These are phyloP conservation scores for Champsocephalus gunnari DNA, from an alignment of 2,797 vertebrate species.

Conservation along the genomic window DNA sequence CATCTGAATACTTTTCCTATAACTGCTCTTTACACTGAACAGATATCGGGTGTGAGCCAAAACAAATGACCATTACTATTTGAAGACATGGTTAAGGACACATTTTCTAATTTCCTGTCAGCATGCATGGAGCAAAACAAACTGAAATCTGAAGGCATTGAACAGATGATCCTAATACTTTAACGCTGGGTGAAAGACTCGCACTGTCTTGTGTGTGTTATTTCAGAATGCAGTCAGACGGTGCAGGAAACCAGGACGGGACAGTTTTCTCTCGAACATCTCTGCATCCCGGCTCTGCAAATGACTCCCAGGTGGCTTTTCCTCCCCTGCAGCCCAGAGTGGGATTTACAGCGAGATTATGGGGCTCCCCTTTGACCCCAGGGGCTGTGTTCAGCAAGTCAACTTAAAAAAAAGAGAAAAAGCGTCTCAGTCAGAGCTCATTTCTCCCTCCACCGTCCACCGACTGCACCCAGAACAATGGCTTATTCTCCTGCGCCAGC, in stretches of 20 bases:
- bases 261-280: slow-evolving; percentile 59
- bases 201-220: slow-evolving; percentile 35
- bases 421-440: slow-evolving; percentile 28
- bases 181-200: slow-evolving; percentile 4
- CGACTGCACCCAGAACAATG: slow-evolving; percentile 88
- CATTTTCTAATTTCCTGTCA: background rate
- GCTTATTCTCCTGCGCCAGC: slow-evolving; percentile 89
- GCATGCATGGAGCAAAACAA: background rate
- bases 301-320: slow-evolving; percentile 70
- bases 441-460: slow-evolving; percentile 60
- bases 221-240: slow-evolving; percentile 47
- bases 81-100: background rate
- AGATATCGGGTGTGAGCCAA: background rate
- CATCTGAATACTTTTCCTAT: too few relatives aligned
- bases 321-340: slow-evolving; percentile 55
- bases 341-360: slow-evolving; percentile 80
- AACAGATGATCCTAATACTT: background rate
- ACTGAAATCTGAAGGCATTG: background rate
- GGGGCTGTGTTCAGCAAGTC: slow-evolving; percentile 67
- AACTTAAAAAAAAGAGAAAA: background rate
- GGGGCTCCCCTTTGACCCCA: slow-evolving; percentile 77
- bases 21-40: too few relatives aligned
- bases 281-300: slow-evolving; percentile 62
- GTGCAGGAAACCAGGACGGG: slow-evolving; percentile 55
- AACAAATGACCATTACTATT: background rate